A percentile compares a stretch with the other conserved stretches of the same genome.
Conservation (phyloP, 2,113 vertebrate species). For the Arothron firmamentum region DNA sequence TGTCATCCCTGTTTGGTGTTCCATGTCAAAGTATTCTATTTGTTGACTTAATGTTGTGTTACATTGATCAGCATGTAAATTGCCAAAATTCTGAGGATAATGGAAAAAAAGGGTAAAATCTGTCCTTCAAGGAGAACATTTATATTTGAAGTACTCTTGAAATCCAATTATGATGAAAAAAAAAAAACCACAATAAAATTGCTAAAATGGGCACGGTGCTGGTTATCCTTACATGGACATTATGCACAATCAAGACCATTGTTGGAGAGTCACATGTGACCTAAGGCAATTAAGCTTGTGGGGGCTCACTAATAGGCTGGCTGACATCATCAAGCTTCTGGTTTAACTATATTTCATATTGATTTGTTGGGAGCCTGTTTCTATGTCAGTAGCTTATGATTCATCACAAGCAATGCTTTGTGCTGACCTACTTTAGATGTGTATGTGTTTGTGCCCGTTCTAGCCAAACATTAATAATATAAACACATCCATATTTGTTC, state of each 20-base stretch:
- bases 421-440: constrained; percentile 47
- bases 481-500: too few relatives aligned
- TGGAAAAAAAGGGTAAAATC: too few relatives aligned
- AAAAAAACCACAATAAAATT: neutral
- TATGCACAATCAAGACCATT: constrained; percentile 9
- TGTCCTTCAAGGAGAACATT: too few relatives aligned
- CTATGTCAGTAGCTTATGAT: constrained; percentile 33
- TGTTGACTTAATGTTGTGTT: too few relatives aligned
- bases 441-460: constrained; percentile 22
- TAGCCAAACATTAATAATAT: too few relatives aligned
- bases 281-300: neutral
- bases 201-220: neutral
- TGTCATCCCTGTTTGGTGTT: too few relatives aligned
- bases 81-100: too few relatives aligned
- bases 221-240: neutral
- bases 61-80: too few relatives aligned
- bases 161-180: neutral
- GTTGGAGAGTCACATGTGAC: constrained; percentile 7
- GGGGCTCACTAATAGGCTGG: constrained; percentile 11
- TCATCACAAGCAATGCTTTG: constrained; percentile 32
- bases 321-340: neutral
- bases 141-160: constrained; percentile 7
- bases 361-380: constrained; percentile 33
- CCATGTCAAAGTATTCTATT: too few relatives aligned
- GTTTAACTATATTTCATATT: constrained; percentile 7